Evolutionary conservation across 1,140 invertebrate species (phyloP).

Genomic region (Nautilus pompilius): DNA sequence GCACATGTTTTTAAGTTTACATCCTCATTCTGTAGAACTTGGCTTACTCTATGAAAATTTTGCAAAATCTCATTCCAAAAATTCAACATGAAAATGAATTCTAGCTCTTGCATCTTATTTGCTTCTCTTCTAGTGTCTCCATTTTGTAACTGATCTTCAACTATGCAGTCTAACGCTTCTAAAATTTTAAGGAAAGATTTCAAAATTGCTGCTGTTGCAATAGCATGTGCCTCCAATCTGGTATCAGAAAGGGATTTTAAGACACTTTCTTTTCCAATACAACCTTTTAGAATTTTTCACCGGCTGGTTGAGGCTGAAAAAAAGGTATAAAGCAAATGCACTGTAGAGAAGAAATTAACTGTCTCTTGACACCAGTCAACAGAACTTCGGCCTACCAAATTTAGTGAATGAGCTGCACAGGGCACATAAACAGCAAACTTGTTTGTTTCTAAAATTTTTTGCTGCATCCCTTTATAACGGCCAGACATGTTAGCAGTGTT

Average conservation of each 20-base stretch:
- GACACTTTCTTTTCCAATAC: constrained; percentile 5
- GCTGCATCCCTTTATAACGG: neutral
- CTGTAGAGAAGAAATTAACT: constrained; percentile 13
- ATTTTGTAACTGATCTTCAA: constrained; percentile 15
- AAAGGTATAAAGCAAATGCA: constrained; percentile 16
- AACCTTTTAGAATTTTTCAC: constrained; percentile 14
- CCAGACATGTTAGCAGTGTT: constrained; percentile 2
- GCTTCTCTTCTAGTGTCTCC: constrained; percentile 14
- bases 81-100: constrained; percentile 25
- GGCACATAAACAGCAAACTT: constrained; percentile 14
- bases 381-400: constrained; percentile 8
- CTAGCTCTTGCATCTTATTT: constrained; percentile 26
- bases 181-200: constrained; percentile 13
- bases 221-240: constrained; percentile 14
- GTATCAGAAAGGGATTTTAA: constrained; percentile 16
- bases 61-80: constrained; percentile 23
- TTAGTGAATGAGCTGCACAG: constrained; percentile 14
- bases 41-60: constrained; percentile 19
- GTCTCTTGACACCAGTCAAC: constrained; percentile 8
- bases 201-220: constrained; percentile 14
- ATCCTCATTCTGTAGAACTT: constrained; percentile 22
- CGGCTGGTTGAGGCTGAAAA: constrained; percentile 17
- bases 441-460: constrained; percentile 3
- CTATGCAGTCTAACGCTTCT: constrained; percentile 9
- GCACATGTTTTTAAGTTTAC: constrained; percentile 20